phyloP scores from a whole-genome alignment of 2,797 vertebrate genomes.

The Staurois parvus region DNA sequence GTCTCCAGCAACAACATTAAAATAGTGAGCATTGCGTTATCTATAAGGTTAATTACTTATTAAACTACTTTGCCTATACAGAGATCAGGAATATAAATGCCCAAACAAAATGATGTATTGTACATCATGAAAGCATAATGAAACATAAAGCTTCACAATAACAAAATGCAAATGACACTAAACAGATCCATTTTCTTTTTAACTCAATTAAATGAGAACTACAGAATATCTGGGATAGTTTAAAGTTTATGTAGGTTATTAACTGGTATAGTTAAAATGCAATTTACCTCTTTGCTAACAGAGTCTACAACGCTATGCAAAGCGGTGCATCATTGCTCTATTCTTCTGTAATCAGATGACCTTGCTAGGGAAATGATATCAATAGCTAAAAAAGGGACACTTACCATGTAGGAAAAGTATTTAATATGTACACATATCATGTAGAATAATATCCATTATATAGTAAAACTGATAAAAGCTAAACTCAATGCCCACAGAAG shows the following conservation, averaged over 20 bases:
- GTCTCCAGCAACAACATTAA: conserved; percentile 10
- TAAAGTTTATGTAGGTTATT: conserved; percentile 55
- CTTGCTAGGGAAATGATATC: conserved; percentile 39
- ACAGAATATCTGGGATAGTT: conserved; percentile 38
- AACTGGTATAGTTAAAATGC: conserved; percentile 56
- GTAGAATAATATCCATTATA: not conserved
- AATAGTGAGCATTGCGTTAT: conserved; percentile 46
- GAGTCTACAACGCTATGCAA: conserved; percentile 27
- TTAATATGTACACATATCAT: too few species aligned
- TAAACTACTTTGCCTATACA: conserved; percentile 62
- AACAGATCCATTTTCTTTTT: conserved; percentile 57
- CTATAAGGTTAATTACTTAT: conserved; percentile 65
- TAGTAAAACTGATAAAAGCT: too few species aligned
- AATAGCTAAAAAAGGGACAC: not conserved
- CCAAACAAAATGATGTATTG: conserved; percentile 63
- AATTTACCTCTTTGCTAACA: conserved; percentile 44
- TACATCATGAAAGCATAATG: conserved; percentile 67
- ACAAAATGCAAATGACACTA: conserved; percentile 64
- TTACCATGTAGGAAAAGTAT: too few species aligned
- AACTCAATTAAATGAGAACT: conserved; percentile 51
- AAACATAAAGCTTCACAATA: conserved; percentile 64
- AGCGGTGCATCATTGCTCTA: conserved; percentile 34
- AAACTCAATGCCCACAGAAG: too few species aligned
- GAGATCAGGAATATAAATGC: conserved; percentile 65
- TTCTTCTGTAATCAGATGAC: conserved; percentile 39